Evolutionary conservation across 2,797 vertebrate genomes (phyloP).

Genomic region (Enteromius treurensis): DNA sequence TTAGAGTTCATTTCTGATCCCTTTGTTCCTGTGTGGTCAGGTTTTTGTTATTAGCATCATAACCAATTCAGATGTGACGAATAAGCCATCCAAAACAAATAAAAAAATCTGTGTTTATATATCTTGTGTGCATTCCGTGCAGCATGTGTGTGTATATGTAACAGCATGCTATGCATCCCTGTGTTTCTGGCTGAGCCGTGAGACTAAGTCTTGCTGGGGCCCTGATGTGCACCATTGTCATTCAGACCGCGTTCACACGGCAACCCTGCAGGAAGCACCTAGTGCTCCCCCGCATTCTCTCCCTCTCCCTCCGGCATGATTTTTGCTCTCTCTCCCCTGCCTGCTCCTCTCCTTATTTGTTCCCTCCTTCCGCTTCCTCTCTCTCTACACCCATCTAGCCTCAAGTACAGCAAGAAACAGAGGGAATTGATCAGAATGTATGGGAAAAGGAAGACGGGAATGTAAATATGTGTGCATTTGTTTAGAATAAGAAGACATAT

Average conservation of each 20-base stretch:
- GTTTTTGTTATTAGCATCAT: neutral
- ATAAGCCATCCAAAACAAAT: neutral
- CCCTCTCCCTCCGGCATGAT: constrained; percentile 25
- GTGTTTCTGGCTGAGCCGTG: constrained; percentile 43
- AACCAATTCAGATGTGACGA: neutral
- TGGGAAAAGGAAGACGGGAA: neutral
- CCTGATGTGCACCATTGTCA: constrained; percentile 73
- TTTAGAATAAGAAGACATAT: neutral
- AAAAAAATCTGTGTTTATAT: constrained; percentile 10
- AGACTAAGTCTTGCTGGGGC: constrained; percentile 67
- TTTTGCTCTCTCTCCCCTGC: constrained; percentile 41
- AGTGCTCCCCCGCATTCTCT: constrained; percentile 42
- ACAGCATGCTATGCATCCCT: constrained; percentile 21
- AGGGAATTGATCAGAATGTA: constrained; percentile 26
- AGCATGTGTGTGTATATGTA: constrained; percentile 25
- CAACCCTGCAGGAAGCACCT: constrained; percentile 74
- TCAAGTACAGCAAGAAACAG: constrained; percentile 28
- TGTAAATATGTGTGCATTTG: constrained; percentile 17
- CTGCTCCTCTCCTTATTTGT: constrained; percentile 6
- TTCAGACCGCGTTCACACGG: constrained; percentile 74
- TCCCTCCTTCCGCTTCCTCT: constrained; percentile 5
- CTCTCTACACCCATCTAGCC: constrained; percentile 11
- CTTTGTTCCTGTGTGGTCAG: neutral
- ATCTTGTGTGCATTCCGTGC: constrained; percentile 16
- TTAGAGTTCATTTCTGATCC: constrained; percentile 34